Base-by-base conservation (phyloP, 2,888 invertebrate species). In the Ormyrus rosae region DNA sequence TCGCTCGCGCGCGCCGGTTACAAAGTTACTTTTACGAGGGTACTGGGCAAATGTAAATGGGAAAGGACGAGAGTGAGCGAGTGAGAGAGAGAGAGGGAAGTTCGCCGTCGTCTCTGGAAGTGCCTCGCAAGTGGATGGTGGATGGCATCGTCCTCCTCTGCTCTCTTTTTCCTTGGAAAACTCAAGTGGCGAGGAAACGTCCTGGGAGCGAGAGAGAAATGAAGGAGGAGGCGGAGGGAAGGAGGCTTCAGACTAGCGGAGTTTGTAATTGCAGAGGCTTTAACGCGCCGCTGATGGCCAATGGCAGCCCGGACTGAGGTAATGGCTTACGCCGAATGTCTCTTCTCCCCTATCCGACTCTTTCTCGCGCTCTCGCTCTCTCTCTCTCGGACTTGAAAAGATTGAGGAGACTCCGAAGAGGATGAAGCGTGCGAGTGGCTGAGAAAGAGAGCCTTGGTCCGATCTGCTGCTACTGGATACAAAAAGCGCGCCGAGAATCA, bases 251-350 rank as follows among this genome's bases (percentile, higher is more conserved):
- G 81, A 74, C 71, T 78, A 78, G 72, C 71, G 75, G 85, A 84
- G 87, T 88, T 89, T 88, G 88, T 89, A 89, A 89, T 89, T 89
- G 89, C 89, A 82, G 82, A 80, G 84, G 88, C 87, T 88, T 88
- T 87, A 88, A 89, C 89, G 88, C 88, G 88, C 85, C 86, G 86
- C 84, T 87, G 88, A 88, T 89, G 87, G 87, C 88, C 89, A 87
- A 89, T 88, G 88, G 87, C 86, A 86, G 85, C 83, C 85, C 84
- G 84, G 86, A 86, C 86, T 84, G 85, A 84, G 87, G 86, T 88
- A 89, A 89, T 88, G 88, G 87, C 86, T 86, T 86, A 86, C 86
- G 85, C 86, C 85, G 84, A 88, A 88, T 88, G 87, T 86, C 86
- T 86, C 86, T 86, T 45, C 10, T 19, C 19, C 19, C 19, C 19